A percentile compares a stretch with the other conserved stretches of the same genome.
phyloP scores from a whole-genome alignment of 2,113 vertebrate species.

The Pluvianellus socialis region DNA sequence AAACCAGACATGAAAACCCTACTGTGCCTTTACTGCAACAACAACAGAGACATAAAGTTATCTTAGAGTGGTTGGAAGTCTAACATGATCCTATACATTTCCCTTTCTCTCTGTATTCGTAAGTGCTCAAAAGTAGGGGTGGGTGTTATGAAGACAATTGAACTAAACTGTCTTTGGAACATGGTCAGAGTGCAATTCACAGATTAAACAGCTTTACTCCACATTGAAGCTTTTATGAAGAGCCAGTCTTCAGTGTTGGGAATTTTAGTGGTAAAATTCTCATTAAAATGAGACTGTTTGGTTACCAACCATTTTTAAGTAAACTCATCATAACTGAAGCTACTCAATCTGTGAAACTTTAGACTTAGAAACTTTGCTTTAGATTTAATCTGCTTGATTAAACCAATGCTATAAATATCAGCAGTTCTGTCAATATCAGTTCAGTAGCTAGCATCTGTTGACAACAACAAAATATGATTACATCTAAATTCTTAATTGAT shows the following conservation, averaged over 20 bases:
- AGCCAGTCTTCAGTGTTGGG: not conserved
- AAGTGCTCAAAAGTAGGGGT: not conserved
- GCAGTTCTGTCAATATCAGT: not conserved
- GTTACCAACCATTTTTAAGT: not conserved
- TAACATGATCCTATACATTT: not conserved
- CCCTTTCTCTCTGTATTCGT: not conserved
- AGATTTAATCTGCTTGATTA: not conserved
- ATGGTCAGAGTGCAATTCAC: not conserved
- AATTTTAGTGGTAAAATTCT: not conserved
- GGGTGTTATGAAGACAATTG: not conserved
- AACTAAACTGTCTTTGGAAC: not conserved
- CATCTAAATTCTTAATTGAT: not conserved
- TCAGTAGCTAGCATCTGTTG: not conserved
- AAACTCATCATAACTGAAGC: not conserved
- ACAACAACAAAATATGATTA: not conserved
- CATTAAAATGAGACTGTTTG: not conserved
- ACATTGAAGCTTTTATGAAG: not conserved
- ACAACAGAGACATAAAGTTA: not conserved
- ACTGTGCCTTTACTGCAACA: not conserved
- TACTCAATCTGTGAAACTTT: not conserved
- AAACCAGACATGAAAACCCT: not conserved
- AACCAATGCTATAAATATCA: not conserved
- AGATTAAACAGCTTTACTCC: not conserved
- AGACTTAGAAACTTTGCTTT: not conserved
- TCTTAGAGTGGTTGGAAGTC: not conserved